Evolutionary conservation across 2,113 vertebrate genomes (phyloP).

Genomic region (Calyptomena viridis): DNA sequence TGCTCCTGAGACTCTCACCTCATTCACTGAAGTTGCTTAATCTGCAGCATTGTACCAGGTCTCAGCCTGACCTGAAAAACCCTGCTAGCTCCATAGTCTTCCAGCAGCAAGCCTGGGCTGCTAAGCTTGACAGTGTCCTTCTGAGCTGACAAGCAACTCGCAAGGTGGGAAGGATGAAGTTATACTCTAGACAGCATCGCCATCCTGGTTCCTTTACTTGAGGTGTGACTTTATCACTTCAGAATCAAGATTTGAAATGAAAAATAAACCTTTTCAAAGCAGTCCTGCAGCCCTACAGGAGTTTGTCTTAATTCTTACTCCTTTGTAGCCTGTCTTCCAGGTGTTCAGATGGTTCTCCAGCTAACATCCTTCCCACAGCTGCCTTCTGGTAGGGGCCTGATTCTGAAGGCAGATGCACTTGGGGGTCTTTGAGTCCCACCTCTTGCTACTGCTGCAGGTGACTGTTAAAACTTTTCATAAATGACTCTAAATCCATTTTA

Average conservation of each 20-base stretch:
- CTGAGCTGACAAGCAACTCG: neutral
- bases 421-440: neutral
- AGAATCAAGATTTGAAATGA: constrained; percentile 28
- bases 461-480: neutral
- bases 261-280: constrained; percentile 28
- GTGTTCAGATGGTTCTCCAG: constrained; percentile 10
- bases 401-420: neutral
- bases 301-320: neutral
- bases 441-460: neutral
- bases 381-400: neutral
- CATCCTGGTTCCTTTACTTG: constrained; percentile 16
- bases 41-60: neutral
- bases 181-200: neutral
- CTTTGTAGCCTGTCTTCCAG: constrained; percentile 25
- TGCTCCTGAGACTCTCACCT: neutral
- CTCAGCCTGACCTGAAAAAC: constrained; percentile 13
- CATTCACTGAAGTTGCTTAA: neutral
- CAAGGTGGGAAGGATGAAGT: neutral
- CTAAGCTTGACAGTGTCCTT: neutral
- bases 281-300: neutral
- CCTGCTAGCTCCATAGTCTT: neutral
- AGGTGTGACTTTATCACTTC: constrained; percentile 5
- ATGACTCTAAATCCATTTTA: neutral
- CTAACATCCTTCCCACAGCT: neutral
- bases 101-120: neutral